Conservation (phyloP, 2,888 invertebrate genomes). For the Hypolimnas misippus region DNA sequence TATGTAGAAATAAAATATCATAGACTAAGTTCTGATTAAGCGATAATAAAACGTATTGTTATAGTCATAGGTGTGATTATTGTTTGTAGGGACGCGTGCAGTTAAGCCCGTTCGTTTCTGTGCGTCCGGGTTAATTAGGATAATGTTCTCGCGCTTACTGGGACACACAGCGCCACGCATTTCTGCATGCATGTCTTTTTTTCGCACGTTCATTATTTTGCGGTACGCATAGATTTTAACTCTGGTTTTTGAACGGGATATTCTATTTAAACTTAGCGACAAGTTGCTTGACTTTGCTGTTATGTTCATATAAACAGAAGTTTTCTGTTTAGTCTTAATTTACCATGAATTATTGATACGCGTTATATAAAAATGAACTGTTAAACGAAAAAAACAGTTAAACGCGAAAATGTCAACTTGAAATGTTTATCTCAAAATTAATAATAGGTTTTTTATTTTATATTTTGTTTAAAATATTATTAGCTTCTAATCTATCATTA, state of each 20-base stretch:
- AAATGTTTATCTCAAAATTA: no score
- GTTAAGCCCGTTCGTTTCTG: slow-evolving; percentile 22
- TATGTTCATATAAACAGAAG: neutral
- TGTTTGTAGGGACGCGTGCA: neutral
- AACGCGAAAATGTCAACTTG: no score
- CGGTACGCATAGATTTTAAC: slow-evolving; percentile 34
- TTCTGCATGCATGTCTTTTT: slow-evolving; percentile 35
- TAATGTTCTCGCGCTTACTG: slow-evolving; percentile 44
- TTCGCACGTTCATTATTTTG: slow-evolving; percentile 34
- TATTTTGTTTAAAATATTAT: no score
- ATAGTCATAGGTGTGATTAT: slow-evolving; percentile 12
- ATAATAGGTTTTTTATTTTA: no score
- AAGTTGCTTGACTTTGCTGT: neutral
- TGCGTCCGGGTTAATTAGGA: slow-evolving; percentile 41
- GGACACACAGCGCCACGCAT: slow-evolving; percentile 39
- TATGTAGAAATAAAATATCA: neutral
- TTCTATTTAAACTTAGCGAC: slow-evolving; percentile 17
- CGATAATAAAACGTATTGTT: slow-evolving; percentile 13
- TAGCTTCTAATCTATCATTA: no score
- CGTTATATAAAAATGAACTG: no score
- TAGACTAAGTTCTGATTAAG: neutral
- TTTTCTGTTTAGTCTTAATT: neutral
- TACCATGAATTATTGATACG: neutral
- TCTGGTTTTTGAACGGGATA: slow-evolving; percentile 22
- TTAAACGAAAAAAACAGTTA: no score